Percentiles rank a stretch among this genome's conserved stretches.
phyloP scores from a whole-genome alignment of 2,797 vertebrate genomes.

The Discoglossus pictus region DNA sequence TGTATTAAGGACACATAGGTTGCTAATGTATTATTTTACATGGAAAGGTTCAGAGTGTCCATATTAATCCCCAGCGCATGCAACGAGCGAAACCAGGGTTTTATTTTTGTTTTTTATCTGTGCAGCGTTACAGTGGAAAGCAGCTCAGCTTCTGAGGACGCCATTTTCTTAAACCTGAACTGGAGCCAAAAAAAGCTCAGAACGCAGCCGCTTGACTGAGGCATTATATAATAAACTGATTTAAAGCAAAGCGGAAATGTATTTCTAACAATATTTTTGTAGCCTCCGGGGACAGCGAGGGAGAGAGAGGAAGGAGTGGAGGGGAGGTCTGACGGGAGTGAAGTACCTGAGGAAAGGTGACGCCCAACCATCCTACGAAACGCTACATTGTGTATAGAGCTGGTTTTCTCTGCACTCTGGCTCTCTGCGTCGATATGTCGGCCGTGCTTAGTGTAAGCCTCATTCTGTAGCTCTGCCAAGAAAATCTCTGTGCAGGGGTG shows the following conservation, averaged over 20 bases:
- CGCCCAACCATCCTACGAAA: slow-evolving; percentile 85
- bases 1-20: slow-evolving; percentile 28
- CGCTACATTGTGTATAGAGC: slow-evolving; percentile 77
- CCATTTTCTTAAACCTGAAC: slow-evolving; percentile 92
- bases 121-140: slow-evolving; percentile 62
- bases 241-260: slow-evolving; percentile 62
- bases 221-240: slow-evolving; percentile 69
- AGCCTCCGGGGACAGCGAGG: slow-evolving; percentile 23
- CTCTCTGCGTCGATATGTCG: slow-evolving; percentile 84
- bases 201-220: slow-evolving; percentile 67
- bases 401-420: slow-evolving; percentile 65
- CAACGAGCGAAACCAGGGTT: background rate
- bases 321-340: slow-evolving; percentile 58
- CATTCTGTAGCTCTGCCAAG: slow-evolving; percentile 85
- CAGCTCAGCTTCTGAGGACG: slow-evolving; percentile 80
- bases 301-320: slow-evolving; percentile 13
- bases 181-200: slow-evolving; percentile 69
- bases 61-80: background rate
- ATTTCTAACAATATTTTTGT: slow-evolving; percentile 53
- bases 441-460: slow-evolving; percentile 75
- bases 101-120: slow-evolving; percentile 51
- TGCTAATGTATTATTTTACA: slow-evolving; percentile 30
- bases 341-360: slow-evolving; percentile 87
- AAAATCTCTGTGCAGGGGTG: slow-evolving; percentile 69
- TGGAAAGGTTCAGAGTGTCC: slow-evolving; percentile 1